phyloP scores from a whole-genome alignment of 1,140 invertebrate species.

The Macrocentrus cingulum region DNA sequence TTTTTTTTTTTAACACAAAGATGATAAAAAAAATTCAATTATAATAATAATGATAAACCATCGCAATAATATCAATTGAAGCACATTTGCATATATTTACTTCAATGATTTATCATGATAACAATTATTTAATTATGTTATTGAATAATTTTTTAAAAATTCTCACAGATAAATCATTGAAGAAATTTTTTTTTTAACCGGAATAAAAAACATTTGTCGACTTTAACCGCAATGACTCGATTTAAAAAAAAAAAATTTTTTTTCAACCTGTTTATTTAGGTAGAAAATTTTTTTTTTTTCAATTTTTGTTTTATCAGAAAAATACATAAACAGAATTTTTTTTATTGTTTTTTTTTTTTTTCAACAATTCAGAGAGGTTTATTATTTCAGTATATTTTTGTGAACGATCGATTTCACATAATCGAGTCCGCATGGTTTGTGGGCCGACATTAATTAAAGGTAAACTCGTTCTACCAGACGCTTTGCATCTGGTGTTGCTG shows the following conservation, averaged over 20 bases:
- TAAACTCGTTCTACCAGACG: conserved; percentile 67
- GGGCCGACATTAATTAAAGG: conserved; percentile 49
- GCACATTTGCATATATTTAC: background rate
- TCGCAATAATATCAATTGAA: background rate
- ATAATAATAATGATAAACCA: conserved; percentile 31
- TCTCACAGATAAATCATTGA: too few relatives aligned
- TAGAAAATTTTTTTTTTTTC: too few relatives aligned
- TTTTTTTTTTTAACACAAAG: conserved; percentile 51
- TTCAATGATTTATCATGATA: too few relatives aligned
- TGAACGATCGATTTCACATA: conserved; percentile 13
- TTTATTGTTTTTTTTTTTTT: background rate
- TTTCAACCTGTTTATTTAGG: too few relatives aligned
- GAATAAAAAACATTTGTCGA: too few relatives aligned
- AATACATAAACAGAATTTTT: background rate
- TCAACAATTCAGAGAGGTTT: background rate
- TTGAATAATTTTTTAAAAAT: too few relatives aligned
- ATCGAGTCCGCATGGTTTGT: conserved; percentile 21
- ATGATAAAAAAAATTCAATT: conserved; percentile 43
- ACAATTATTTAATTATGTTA: too few relatives aligned
- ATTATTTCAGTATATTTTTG: background rate
- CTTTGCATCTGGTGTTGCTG: conserved; percentile 72
- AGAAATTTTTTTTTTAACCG: too few relatives aligned
- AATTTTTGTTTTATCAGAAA: too few relatives aligned
- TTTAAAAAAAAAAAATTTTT: too few relatives aligned
- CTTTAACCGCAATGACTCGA: too few relatives aligned